Conservation (phyloP, 2,888 invertebrate species). For the Polyommatus icarus region DNA sequence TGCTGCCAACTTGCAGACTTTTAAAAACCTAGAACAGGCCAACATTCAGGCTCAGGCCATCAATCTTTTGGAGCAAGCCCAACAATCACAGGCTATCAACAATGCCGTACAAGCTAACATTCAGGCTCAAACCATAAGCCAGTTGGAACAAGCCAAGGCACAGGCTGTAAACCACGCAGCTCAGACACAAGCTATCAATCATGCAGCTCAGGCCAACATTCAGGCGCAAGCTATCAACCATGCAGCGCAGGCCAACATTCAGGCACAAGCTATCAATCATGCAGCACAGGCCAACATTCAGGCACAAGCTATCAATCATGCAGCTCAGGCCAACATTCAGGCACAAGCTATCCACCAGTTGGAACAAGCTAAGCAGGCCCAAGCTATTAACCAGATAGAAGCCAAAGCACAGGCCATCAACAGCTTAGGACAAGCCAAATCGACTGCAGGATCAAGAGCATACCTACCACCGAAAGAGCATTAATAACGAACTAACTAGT, state of each 20-base stretch:
- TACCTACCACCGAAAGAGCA: slow-evolving; percentile 1
- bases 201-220: not conserved
- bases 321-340: not conserved
- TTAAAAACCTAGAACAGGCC: not conserved
- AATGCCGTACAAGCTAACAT: not conserved
- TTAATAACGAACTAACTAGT: not conserved
- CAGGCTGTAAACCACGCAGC: not conserved
- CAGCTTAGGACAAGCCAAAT: not conserved
- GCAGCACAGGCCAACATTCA: no score
- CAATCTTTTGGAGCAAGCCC: not conserved
- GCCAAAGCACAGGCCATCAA: not conserved
- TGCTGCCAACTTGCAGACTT: not conserved
- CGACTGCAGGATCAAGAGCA: not conserved
- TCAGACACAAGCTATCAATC: not conserved
- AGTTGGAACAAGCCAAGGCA: not conserved
- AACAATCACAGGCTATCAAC: slow-evolving; percentile 24
- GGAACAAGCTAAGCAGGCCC: not conserved
- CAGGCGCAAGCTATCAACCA: not conserved
- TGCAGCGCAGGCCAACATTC: not conserved
- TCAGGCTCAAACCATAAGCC: not conserved
- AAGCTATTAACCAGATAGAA: not conserved
- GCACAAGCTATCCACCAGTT: not conserved
- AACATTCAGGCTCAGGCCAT: slow-evolving; percentile 25
- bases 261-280: no score
- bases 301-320: not conserved